phyloP scores from a whole-genome alignment of 2,888 invertebrate genomes.

The Elmis aenea region DNA sequence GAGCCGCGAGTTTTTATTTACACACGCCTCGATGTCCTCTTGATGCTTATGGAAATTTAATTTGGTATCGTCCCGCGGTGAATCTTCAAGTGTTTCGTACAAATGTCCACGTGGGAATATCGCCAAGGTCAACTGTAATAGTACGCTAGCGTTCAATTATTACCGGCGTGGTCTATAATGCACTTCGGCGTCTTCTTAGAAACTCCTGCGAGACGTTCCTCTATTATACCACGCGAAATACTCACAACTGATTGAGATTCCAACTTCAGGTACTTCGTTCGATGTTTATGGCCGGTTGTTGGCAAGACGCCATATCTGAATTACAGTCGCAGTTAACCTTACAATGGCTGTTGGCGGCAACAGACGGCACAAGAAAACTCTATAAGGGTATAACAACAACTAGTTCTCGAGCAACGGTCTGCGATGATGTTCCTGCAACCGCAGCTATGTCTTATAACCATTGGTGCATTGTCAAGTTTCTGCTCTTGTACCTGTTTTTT shows the following conservation, averaged over 20 bases:
- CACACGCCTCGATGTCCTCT: too few relatives aligned
- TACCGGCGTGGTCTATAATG: conserved; percentile 18
- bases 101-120: too few relatives aligned
- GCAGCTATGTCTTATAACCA: conserved; percentile 10
- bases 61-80: too few relatives aligned
- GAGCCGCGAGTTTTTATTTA: too few relatives aligned
- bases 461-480: conserved; percentile 12
- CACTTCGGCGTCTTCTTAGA: conserved; percentile 21
- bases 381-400: conserved; percentile 19
- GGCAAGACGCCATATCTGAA: conserved; percentile 24
- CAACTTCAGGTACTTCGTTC: conserved; percentile 21
- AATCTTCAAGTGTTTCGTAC: too few relatives aligned
- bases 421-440: conserved; percentile 16
- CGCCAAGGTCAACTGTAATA: too few relatives aligned
- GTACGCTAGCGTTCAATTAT: conserved; percentile 14
- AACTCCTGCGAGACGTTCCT: conserved; percentile 5
- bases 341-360: conserved; percentile 20
- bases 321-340: conserved; percentile 17
- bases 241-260: conserved; percentile 21
- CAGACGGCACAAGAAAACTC: conserved; percentile 16
- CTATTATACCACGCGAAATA: conserved; percentile 9
- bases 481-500: conserved; percentile 16
- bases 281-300: conserved; percentile 24
- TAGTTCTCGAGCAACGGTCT: conserved; percentile 17
- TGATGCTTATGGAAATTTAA: too few relatives aligned